These are phyloP conservation scores for Octomys mimax DNA, from an alignment of 2,797 vertebrate genomes.

Conservation along the genomic window DNA sequence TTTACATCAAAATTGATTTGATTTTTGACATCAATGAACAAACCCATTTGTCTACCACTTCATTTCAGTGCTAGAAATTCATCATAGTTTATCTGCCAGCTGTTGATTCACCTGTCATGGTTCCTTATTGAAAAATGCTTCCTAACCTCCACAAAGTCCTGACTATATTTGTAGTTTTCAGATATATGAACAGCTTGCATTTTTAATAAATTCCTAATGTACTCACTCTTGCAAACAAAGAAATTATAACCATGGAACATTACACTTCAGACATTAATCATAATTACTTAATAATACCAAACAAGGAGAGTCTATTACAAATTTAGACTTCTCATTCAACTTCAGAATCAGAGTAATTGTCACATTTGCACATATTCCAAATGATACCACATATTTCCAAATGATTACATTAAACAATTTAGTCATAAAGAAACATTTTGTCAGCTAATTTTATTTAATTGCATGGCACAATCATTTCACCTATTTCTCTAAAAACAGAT, in stretches of 20 bases:
- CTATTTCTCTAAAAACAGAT: constrained; percentile 80
- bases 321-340: constrained; percentile 80
- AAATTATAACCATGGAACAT: constrained; percentile 84
- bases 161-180: constrained; percentile 67
- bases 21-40: constrained; percentile 84
- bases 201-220: constrained; percentile 87
- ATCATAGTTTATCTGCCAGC: constrained; percentile 85
- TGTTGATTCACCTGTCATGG: constrained; percentile 71
- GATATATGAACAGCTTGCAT: constrained; percentile 79
- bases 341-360: constrained; percentile 83
- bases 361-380: constrained; percentile 79
- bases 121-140: constrained; percentile 83
- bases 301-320: constrained; percentile 81
- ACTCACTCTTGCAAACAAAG: constrained; percentile 82
- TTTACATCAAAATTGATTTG: constrained; percentile 82
- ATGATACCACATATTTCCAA: constrained; percentile 71
- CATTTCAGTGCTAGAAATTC: constrained; percentile 81
- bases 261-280: constrained; percentile 87
- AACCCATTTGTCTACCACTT: constrained; percentile 78
- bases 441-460: constrained; percentile 85
- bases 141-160: constrained; percentile 77
- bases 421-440: constrained; percentile 87
- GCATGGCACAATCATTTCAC: constrained; percentile 82
- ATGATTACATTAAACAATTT: constrained; percentile 80
- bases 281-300: constrained; percentile 86